Evolutionary conservation across 2,888 invertebrate genomes (phyloP), one percentile per base, ranked within the genome.

Genomic region (Serripes groenlandicus): DNA sequence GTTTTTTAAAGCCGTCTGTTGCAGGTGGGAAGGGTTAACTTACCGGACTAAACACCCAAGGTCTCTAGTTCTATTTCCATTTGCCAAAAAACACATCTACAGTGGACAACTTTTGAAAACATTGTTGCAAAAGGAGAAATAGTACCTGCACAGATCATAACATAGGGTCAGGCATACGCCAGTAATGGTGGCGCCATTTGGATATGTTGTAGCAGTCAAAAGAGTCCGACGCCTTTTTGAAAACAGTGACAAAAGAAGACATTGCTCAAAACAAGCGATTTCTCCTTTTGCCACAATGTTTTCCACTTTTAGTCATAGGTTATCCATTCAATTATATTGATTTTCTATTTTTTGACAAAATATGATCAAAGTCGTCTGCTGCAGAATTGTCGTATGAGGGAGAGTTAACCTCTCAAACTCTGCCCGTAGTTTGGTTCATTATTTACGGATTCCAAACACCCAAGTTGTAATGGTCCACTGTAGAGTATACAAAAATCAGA

Each of bases 271-370:
- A 62, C 62, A 62, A 62, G 62, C 34, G 32, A 7, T 62, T 62
- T 62, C 34, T 62, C 30, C 30, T 62, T 62, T 30, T 62, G 9
- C 34, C 62, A 32, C 34, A 32, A 62, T 62, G 32, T 62, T 32
- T 62, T 62, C 62, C 7, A 54, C 30, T n/a, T n/a, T n/a, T n/a
- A n/a, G n/a, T n/a, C n/a, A n/a, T n/a, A n/a, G n/a, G n/a, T n/a
- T n/a, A n/a, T n/a, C n/a, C n/a, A n/a, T n/a, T n/a, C n/a, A n/a
- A n/a, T n/a, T n/a, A n/a, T n/a, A n/a, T n/a, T n/a, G n/a, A n/a
- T n/a, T n/a, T n/a, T n/a, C n/a, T n/a, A n/a, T n/a, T n/a, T n/a
- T n/a, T n/a, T n/a, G n/a, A n/a, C n/a, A n/a, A n/a, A n/a, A n/a
- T n/a, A n/a, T n/a, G n/a, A n/a, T n/a, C n/a, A n/a, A n/a, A n/a